Base-by-base conservation (phyloP, 2,888 invertebrate species). In the Drosophila diplacantha region DNA sequence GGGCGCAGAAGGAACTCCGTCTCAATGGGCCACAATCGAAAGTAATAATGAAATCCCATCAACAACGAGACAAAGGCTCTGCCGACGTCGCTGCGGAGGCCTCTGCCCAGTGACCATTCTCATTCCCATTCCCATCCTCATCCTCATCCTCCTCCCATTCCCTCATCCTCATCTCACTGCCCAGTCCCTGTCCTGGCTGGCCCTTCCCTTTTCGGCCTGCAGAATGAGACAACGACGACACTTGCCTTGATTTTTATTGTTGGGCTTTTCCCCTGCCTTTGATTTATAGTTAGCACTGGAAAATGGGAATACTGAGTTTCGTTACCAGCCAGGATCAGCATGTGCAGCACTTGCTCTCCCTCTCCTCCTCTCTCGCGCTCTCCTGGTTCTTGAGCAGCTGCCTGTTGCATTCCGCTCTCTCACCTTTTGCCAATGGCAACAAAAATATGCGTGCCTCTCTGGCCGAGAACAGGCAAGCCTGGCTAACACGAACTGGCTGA, bases 181-280 rank as follows among this genome's bases (percentile, higher is more conserved):
- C 52, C 31, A 35, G 5, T 49, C 24, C 26, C 18, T 43, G 22
- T 20, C 35, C 32, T 11, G 11, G 24, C 47, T 20, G 50, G 24
- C 50, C 50, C 41, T 43, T 53, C 57, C 59, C 59, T 32, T 49
- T 41, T 34, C 35, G 51, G 52, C 38, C 61, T 29, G 26, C 46
- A 47, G 49, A 63, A 46, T 43, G 47, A 34, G 41, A 43, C 54
- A 71, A 73, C 51, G 73, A 73, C 82, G 77, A 82, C 78, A 82
- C 78, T 82, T 78, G 78, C 83, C 77, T 82, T 82, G 74, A 82
- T 82, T 78, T 82, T 72, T 82, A 82, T 80, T 82, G 71, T 82
- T 68, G 66, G 66, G 60, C 59, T 68, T 68, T 67, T 60, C 60
- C 69, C 68, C 52, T 66, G 57, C 72, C 76, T 71, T 82, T 82